A percentile compares a stretch with the other conserved stretches of the same genome.
Conservation (phyloP, 2,888 invertebrate species). For the Galeruca laticollis region DNA sequence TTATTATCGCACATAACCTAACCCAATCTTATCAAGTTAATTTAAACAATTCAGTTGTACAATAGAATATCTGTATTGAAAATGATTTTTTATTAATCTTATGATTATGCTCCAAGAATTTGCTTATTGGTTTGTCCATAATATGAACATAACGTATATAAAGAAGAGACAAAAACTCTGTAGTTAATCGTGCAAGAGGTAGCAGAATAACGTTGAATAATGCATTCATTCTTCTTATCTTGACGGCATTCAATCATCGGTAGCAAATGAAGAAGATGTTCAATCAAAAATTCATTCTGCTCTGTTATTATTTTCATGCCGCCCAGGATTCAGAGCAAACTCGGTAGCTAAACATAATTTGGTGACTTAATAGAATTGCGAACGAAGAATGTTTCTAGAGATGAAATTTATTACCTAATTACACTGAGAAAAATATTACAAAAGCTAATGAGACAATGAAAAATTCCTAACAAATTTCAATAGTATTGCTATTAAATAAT, state of each 20-base stretch:
- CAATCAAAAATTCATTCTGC: constrained; percentile 50
- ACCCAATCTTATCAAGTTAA: too few relatives aligned
- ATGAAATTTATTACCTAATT: constrained; percentile 2
- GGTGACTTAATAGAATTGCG: constrained; percentile 30
- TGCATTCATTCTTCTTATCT: constrained; percentile 4
- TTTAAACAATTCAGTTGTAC: too few relatives aligned
- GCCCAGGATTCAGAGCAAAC: constrained; percentile 53
- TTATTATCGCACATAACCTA: too few relatives aligned
- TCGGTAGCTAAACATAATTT: constrained; percentile 56
- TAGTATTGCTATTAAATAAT: too few relatives aligned
- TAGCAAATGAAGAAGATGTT: constrained; percentile 51
- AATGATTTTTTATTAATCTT: too few relatives aligned
- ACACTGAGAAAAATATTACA: not conserved
- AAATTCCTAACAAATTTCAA: not conserved
- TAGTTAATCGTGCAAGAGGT: not conserved
- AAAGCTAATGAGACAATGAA: not conserved
- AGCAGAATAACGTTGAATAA: not conserved
- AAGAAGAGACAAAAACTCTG: not conserved
- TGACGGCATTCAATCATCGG: constrained; percentile 33
- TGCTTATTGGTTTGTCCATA: not conserved
- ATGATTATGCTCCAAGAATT: not conserved
- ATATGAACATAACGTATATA: not conserved
- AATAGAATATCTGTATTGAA: too few relatives aligned
- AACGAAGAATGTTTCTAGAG: not conserved
- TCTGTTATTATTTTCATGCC: constrained; percentile 55